Evolutionary conservation across 2,113 vertebrate genomes (phyloP), one percentile per base, ranked within the genome.

Genomic region (Dicaeum eximium): DNA sequence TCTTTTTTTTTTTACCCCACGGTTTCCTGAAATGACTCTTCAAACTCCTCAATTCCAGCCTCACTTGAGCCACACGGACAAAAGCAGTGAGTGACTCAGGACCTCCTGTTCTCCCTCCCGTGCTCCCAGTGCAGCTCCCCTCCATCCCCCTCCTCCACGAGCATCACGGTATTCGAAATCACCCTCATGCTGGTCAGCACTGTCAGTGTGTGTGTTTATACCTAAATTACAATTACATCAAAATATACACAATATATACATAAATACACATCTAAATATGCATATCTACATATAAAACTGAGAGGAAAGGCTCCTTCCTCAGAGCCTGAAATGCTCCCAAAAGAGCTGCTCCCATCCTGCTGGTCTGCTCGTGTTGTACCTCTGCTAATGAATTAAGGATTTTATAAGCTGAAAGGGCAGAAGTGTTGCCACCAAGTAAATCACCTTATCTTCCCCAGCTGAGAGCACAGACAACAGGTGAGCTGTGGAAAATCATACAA

Each of bases 401-500:
- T 95, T 92, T 71, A 28, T 22, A 83, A 48, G 62, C 74, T 57
- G 72, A 90, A 95, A 93, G 94, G 92, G 71, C 92, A 93, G 42
- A 66, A 91, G 65, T 86, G 88, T 96, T 88, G 84, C 86, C 82
- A 57, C 87, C 87, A 62, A 88, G 90, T 90, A 92, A 95, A 96
- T 94, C 77, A 92, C 71, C 69, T 95, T 96, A 87, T 95, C 94
- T 96, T 50, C 73, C 80, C 94, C 83, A 75, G 85, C 89, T 72
- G 93, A 91, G 90, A 81, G 89, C 87, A 71, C 86, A 65, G 67
- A 78, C 94, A 93, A 89, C 73, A 95, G 94, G 94, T 89, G 81
- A 96, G 87, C 81, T 88, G 89, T 79, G 74, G 70, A 89, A 96
- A 95, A 97, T 92, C 82, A 62, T 60, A 96, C 80, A 95, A 96